Percentiles rank a stretch among this genome's conserved stretches.
Conservation (phyloP, 2,888 invertebrate genomes). For the Pristionchus entomophagus region DNA sequence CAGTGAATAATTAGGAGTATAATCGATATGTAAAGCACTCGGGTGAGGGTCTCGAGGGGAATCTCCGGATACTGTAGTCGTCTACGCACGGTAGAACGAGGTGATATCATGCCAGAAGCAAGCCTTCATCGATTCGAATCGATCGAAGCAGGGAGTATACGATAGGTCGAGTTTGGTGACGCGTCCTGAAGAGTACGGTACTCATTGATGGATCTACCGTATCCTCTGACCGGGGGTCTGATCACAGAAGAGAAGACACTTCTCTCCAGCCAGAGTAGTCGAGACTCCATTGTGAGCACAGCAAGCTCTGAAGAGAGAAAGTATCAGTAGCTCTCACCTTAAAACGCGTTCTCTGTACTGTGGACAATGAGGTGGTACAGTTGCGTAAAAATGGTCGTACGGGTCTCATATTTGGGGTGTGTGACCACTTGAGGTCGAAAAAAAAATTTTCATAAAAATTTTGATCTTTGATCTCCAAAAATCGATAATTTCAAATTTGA, state of each 20-base stretch:
- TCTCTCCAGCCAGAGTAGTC: constrained; percentile 70
- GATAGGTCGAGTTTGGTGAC: constrained; percentile 67
- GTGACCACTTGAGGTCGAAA: too few relatives aligned
- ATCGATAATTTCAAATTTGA: too few relatives aligned
- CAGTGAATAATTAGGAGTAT: not conserved
- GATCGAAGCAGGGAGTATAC: constrained; percentile 70
- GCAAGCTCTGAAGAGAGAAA: constrained; percentile 57
- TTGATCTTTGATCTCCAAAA: too few relatives aligned
- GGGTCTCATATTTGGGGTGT: too few relatives aligned
- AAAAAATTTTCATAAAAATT: too few relatives aligned
- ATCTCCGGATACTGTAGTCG: not conserved
- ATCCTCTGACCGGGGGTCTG: constrained; percentile 64
- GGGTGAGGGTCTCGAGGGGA: not conserved
- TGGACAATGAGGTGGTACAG: too few relatives aligned
- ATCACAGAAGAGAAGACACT: constrained; percentile 72
- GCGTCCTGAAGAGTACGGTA: constrained; percentile 51
- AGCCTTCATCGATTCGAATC: constrained; percentile 71
- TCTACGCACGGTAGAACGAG: constrained; percentile 56
- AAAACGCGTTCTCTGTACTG: too few relatives aligned
- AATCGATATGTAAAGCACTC: constrained; percentile 19
- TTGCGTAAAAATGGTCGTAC: too few relatives aligned
- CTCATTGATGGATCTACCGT: not conserved
- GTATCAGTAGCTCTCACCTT: too few relatives aligned
- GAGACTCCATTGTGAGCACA: constrained; percentile 72
- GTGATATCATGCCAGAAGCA: constrained; percentile 73